These are phyloP conservation scores for Synergus gifuensis DNA, from an alignment of 2,888 invertebrate genomes.

Conservation along the genomic window DNA sequence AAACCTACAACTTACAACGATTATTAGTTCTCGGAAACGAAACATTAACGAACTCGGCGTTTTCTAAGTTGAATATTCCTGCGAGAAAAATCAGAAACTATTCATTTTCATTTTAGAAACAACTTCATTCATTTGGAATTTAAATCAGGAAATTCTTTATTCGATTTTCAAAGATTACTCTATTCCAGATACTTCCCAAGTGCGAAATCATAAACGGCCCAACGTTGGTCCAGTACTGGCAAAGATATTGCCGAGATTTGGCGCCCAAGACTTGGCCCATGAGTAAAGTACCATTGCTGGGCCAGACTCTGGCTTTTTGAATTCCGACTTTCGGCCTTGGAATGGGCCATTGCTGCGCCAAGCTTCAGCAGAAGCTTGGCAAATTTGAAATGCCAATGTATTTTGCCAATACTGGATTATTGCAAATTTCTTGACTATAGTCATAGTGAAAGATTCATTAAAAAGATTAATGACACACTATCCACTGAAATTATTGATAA, in stretches of 20 bases:
- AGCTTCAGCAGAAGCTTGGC: too few relatives aligned
- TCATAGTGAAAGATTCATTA: not conserved
- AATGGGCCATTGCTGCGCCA: too few relatives aligned
- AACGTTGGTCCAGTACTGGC: too few relatives aligned
- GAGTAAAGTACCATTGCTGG: too few relatives aligned
- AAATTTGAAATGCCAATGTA: too few relatives aligned
- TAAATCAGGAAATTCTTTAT: not conserved
- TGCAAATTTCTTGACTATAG: not conserved
- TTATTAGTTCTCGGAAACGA: not conserved
- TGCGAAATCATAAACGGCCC: too few relatives aligned
- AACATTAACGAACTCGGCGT: not conserved
- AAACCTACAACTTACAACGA: not conserved
- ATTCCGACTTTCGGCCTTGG: not conserved
- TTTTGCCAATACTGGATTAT: not conserved
- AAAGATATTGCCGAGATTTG: too few relatives aligned
- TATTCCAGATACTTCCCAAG: too few relatives aligned
- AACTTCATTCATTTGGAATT: not conserved
- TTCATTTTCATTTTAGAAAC: not conserved
- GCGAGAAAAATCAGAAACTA: not conserved
- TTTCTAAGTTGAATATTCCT: not conserved
- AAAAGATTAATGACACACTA: not conserved
- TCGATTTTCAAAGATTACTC: not conserved
- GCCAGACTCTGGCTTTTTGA: too few relatives aligned
- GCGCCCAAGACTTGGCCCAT: too few relatives aligned
- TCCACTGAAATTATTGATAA: not conserved